These are phyloP conservation scores for Holocentrus rufus DNA, from an alignment of 2,797 vertebrate species.

Conservation along the genomic window DNA sequence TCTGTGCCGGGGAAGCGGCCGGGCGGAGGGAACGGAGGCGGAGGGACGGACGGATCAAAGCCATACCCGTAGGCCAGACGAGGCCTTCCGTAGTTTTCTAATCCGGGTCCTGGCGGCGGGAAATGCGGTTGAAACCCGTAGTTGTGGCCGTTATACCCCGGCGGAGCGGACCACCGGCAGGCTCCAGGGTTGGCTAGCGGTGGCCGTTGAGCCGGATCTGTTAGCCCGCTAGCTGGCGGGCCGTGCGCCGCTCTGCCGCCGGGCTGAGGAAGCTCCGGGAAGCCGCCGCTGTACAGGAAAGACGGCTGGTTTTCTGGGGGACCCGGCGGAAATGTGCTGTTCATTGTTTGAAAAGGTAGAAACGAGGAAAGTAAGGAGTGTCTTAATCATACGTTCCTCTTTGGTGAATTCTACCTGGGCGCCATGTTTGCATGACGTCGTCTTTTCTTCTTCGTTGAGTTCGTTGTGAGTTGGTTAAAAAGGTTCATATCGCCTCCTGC, in stretches of 20 bases:
- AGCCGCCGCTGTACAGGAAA: neutral
- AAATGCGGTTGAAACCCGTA: conserved; percentile 30
- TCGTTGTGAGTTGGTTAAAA: too few relatives aligned
- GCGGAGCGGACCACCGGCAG: conserved; percentile 15
- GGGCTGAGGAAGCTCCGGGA: conserved; percentile 6
- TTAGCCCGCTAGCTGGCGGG: neutral
- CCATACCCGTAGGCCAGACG: conserved; percentile 35
- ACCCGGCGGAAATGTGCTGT: conserved; percentile 1
- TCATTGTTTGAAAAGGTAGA: conserved; percentile 14
- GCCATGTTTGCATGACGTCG: too few relatives aligned
- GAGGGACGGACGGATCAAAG: conserved; percentile 73
- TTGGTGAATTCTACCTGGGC: too few relatives aligned
- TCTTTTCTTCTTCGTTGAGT: too few relatives aligned
- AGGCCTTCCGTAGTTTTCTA: conserved; percentile 24
- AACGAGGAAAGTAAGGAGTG: too few relatives aligned
- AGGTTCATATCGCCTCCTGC: too few relatives aligned
- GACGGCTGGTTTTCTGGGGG: neutral
- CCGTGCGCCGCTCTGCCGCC: neutral
- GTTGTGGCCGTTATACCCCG: conserved; percentile 14
- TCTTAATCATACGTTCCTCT: too few relatives aligned
- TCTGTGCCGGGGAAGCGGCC: conserved; percentile 6
- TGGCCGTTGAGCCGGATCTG: neutral
- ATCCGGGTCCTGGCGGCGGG: neutral
- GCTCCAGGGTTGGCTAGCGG: neutral
- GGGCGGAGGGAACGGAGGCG: conserved; percentile 60